phyloP scores from a whole-genome alignment of 2,113 vertebrate species.

The Oryzias woworae region DNA sequence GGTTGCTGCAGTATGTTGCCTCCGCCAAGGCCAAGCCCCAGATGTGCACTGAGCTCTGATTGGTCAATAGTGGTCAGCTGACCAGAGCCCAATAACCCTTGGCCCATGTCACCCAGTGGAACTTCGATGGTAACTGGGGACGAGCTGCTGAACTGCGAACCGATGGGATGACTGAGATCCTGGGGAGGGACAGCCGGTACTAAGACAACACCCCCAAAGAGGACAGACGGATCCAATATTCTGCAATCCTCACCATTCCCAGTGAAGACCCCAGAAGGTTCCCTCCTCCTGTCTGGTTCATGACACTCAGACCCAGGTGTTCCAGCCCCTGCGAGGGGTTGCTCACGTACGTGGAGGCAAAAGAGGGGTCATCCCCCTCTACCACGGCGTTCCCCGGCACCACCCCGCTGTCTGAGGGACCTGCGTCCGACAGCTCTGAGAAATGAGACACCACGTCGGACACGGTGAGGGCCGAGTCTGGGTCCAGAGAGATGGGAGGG shows the following conservation, averaged over 20 bases:
- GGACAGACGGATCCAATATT: rapidly evolving
- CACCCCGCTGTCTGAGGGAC: conserved; percentile 74
- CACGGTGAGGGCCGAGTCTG: conserved; percentile 85
- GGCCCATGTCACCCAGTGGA: conserved; percentile 84
- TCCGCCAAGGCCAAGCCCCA: conserved; percentile 85
- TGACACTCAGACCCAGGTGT: conserved; percentile 85
- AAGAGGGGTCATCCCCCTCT: conserved; percentile 78
- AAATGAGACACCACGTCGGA: conserved; percentile 88
- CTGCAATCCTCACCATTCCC: conserved; percentile 59
- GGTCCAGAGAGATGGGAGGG: conserved; percentile 88
- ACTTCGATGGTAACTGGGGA: conserved; percentile 89
- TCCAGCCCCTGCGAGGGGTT: conserved; percentile 76
- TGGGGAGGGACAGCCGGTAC: conserved; percentile 24
- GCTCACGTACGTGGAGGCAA: conserved; percentile 76
- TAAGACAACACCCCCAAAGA: not conserved
- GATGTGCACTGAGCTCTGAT: conserved; percentile 88
- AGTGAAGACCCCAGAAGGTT: conserved; percentile 72
- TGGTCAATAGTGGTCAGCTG: conserved; percentile 92
- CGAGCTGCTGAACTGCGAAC: conserved; percentile 86
- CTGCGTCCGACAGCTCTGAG: conserved; percentile 81
- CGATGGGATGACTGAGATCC: conserved; percentile 88
- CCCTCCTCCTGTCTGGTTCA: conserved; percentile 81
- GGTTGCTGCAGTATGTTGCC: conserved; percentile 78
- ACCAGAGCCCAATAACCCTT: conserved; percentile 81
- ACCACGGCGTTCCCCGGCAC: conserved; percentile 82